phyloP scores from a whole-genome alignment of 2,888 invertebrate species.

The Calephelis perditalis region DNA sequence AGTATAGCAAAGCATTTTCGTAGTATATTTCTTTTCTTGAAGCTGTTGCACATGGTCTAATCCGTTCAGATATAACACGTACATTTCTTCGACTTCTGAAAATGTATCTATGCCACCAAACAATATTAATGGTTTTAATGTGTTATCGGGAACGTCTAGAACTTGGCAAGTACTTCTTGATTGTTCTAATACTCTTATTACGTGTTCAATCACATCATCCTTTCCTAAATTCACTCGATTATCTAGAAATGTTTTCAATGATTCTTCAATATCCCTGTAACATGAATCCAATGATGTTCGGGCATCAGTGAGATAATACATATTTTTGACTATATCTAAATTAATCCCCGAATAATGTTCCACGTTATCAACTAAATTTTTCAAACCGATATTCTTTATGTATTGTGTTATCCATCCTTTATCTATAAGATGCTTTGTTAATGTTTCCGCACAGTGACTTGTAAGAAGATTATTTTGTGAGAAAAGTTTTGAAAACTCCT shows the following conservation, averaged over 20 bases:
- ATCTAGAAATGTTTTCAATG: constrained; percentile 8
- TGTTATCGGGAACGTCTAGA: constrained; percentile 15
- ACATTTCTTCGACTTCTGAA: constrained; percentile 14
- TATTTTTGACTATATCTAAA: constrained; percentile 2
- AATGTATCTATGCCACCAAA: constrained; percentile 9
- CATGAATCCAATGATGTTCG: not conserved
- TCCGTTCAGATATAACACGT: constrained; percentile 15
- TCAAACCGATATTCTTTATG: not conserved
- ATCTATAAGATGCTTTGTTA: not conserved
- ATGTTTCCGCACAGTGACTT: not conserved
- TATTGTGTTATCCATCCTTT: not conserved
- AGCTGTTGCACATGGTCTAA: constrained; percentile 14
- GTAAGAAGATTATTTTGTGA: not conserved
- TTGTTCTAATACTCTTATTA: constrained; percentile 8
- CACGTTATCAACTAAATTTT: not conserved
- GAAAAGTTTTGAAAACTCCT: not conserved
- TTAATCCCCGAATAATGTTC: not conserved
- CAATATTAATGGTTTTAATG: constrained; percentile 11
- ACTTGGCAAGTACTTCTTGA: constrained; percentile 13
- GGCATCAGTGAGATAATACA: not conserved
- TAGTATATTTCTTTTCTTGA: constrained; percentile 16
- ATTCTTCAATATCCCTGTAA: constrained; percentile 7
- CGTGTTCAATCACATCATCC: constrained; percentile 3
- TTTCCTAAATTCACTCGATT: constrained; percentile 13
- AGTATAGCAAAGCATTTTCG: constrained; percentile 3